These are phyloP conservation scores for Nymphalis io DNA, from an alignment of 1,140 invertebrate species.

Conservation along the genomic window DNA sequence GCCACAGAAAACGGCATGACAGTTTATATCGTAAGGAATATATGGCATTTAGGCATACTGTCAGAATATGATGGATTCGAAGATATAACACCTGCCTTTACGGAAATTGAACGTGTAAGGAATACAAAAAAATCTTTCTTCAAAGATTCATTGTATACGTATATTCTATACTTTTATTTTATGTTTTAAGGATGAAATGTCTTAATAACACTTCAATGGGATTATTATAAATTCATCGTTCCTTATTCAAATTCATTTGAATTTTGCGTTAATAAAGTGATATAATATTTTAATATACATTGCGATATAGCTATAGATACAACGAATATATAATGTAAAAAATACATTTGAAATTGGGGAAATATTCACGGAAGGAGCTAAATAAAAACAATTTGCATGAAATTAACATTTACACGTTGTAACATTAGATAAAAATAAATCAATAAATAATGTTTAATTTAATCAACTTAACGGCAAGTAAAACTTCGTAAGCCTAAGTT, in stretches of 20 bases:
- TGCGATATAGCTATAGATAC: too few relatives aligned
- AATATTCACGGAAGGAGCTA: too few relatives aligned
- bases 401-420: background rate
- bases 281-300: too few relatives aligned
- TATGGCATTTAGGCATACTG: constrained; percentile 4
- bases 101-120: constrained; percentile 8
- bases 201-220: too few relatives aligned
- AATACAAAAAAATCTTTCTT: background rate
- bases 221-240: too few relatives aligned
- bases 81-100: constrained; percentile 11
- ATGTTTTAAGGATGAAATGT: background rate
- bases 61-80: constrained; percentile 11
- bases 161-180: background rate
- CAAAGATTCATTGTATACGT: background rate
- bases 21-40: background rate
- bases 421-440: background rate
- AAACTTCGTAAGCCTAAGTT: constrained; percentile 18
- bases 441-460: background rate
- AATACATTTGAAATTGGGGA: too few relatives aligned
- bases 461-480: constrained; percentile 14
- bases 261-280: too few relatives aligned
- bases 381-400: too few relatives aligned
- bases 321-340: too few relatives aligned
- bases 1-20: background rate
- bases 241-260: too few relatives aligned